These are phyloP conservation scores for Sylvia borin DNA, from an alignment of 2,797 vertebrate species.

Conservation along the genomic window DNA sequence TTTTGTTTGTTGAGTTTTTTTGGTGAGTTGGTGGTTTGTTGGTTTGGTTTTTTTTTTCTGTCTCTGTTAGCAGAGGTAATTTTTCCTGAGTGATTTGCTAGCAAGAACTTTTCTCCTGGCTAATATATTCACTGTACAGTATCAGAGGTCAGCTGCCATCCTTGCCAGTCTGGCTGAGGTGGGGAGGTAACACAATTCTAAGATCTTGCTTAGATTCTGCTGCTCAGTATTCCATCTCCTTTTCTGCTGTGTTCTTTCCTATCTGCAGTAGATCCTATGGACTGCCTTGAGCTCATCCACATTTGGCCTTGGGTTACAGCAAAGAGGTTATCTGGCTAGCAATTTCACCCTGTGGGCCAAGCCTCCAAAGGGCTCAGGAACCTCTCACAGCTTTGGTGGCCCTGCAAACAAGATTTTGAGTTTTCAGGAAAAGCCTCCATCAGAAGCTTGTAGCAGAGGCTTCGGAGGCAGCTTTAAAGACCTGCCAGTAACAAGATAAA, in stretches of 20 bases:
- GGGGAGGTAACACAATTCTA: not conserved
- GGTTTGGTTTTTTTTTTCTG: not conserved
- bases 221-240: not conserved
- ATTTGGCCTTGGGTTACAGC: not conserved
- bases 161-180: not conserved
- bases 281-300: not conserved
- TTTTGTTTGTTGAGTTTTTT: not conserved
- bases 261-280: not conserved
- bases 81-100: not conserved
- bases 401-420: not conserved
- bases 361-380: not conserved
- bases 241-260: not conserved
- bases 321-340: not conserved
- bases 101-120: not conserved
- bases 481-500: not conserved
- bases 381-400: not conserved
- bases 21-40: not conserved
- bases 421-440: not conserved
- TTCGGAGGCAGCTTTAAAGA: not conserved
- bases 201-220: not conserved
- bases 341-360: not conserved
- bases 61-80: not conserved
- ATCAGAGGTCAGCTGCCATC: not conserved
- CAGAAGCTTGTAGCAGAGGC: not conserved
- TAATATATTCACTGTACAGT: not conserved